These are phyloP conservation scores for Cheirogaleus medius DNA, from an alignment of 2,113 vertebrate species.

Conservation along the genomic window DNA sequence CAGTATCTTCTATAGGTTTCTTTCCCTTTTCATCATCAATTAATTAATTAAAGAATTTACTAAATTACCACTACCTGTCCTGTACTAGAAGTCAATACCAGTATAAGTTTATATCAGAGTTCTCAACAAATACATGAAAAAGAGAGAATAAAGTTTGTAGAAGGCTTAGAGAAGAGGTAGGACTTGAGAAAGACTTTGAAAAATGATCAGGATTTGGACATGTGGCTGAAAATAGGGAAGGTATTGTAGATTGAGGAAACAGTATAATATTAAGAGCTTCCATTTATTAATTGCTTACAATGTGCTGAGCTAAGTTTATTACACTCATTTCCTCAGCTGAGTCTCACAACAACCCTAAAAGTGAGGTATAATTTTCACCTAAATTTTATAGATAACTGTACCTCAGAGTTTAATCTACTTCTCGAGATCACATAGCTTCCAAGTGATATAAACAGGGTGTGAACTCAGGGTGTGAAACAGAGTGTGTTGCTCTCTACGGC, in stretches of 20 bases:
- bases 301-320: neutral
- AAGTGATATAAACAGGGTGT: neutral
- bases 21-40: neutral
- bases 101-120: neutral
- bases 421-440: neutral
- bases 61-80: neutral
- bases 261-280: neutral
- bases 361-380: neutral
- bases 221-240: neutral
- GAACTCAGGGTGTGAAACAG: too few species aligned
- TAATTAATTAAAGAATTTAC: neutral
- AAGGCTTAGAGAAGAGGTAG: neutral
- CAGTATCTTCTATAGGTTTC: neutral
- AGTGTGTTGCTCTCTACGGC: neutral
- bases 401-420: constrained; percentile 15
- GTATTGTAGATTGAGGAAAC: neutral
- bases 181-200: neutral
- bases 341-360: neutral
- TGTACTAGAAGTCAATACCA: neutral
- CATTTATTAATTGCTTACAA: neutral
- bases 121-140: neutral
- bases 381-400: neutral
- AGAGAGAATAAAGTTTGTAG: neutral
- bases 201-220: neutral
- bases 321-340: neutral